phyloP scores from a whole-genome alignment of 64 coral and sea anemone species.

The Montipora foliosa region DNA sequence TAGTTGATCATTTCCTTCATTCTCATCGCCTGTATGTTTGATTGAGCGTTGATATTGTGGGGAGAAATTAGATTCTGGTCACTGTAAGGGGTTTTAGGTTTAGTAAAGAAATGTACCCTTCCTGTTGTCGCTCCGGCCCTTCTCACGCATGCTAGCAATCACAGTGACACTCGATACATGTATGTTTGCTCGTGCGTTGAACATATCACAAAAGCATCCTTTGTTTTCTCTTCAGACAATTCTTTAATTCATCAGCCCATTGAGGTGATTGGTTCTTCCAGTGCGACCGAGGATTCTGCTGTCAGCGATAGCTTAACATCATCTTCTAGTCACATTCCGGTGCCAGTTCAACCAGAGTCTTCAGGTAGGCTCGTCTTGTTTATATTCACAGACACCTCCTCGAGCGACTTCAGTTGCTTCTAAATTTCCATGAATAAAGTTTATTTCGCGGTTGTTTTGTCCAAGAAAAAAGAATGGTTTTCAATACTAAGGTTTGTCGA shows the following conservation, averaged over 20 bases:
- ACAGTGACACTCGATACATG: neutral
- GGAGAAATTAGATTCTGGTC: no score
- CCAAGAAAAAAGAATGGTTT: neutral
- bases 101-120: no score
- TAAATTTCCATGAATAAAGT: slow-evolving; percentile 10
- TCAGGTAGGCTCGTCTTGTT: neutral
- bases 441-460: neutral
- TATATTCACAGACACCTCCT: neutral
- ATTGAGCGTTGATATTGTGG: no score
- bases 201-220: neutral
- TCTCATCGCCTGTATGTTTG: no score
- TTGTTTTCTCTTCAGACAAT: slow-evolving; percentile 36
- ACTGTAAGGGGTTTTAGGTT: no score
- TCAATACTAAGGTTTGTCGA: no score
- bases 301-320: slow-evolving; percentile 1
- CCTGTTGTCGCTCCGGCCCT: no score
- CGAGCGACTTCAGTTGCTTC: no score
- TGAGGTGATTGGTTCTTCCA: slow-evolving; percentile 27
- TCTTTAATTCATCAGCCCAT: slow-evolving; percentile 1
- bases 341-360: neutral
- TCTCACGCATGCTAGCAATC: neutral
- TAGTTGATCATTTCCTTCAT: no score
- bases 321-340: slow-evolving; percentile 21
- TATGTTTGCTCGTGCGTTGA: neutral
- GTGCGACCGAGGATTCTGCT: slow-evolving; percentile 36